Evolutionary conservation across 2,888 invertebrate genomes (phyloP), one percentile per base, ranked within the genome.

Genomic region (Polyommatus icarus): DNA sequence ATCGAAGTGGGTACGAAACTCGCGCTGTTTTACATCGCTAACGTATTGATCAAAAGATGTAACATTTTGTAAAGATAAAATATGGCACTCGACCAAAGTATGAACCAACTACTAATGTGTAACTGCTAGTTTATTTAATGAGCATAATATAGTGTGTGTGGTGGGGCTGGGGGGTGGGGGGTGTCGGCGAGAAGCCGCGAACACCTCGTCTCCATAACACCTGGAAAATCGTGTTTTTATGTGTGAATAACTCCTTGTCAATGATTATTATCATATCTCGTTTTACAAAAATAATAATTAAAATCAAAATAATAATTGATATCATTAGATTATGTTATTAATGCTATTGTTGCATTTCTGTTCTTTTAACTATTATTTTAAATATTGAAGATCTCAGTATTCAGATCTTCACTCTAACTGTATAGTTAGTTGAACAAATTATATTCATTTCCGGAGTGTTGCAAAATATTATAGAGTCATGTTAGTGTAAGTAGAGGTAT

Each of bases 21-120:
- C 5, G 67, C 29, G 29, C 15, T 18, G 29, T 67, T 67, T 12
- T 61, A 61, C 61, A 29, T 24, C 15, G 15, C 24, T 67, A 15
- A 67, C 24, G 67, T 67, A 67, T 67, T 67, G 67, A 67, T 67
- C 67, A 67, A 67, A 67, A 67, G 67, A 67, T 67, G 29, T 32
- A 67, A 18, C 67, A 15, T 67, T 29, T 67, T 67, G 67, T 67
- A 67, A 67, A 67, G 67, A 67, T 61, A 61, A 61, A 29, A 24
- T 61, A 46, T 54, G 54, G 67, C 67, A 67, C 29, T 67, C 32
- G 67, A 67, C 67, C 67, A 67, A 67, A 67, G 67, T 67, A 67
- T 67, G 18, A 67, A 67, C 67, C 67, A 67, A 67, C 67, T 67
- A 67, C 29, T 67, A 67, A 67, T 67, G 32, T 67, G 67, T 67